Percentiles rank a stretch among this genome's conserved stretches.
Evolutionary conservation across 1,140 invertebrate genomes (phyloP).

Genomic region (Anastatus disparis): DNA sequence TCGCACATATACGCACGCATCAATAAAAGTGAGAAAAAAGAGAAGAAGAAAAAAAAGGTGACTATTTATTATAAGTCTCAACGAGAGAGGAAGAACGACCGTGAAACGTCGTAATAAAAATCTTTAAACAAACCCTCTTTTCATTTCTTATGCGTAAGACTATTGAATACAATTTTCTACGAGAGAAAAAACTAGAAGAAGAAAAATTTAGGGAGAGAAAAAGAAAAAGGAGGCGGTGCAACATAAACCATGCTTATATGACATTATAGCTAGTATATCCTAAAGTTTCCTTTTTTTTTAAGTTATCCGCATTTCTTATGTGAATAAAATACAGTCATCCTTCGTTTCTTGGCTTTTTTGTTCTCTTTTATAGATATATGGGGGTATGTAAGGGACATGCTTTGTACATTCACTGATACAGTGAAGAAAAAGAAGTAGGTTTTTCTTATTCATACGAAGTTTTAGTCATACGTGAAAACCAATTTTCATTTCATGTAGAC

Average conservation of each 20-base stretch:
- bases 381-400: background rate
- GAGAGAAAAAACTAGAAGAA: conserved; percentile 9
- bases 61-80: conserved; percentile 6
- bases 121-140: conserved; percentile 13
- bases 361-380: background rate
- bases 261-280: too few relatives aligned
- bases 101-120: conserved; percentile 24
- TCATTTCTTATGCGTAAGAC: conserved; percentile 7
- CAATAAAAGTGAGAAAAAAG: too few relatives aligned
- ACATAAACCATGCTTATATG: too few relatives aligned
- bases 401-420: too few relatives aligned
- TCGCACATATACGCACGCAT: too few relatives aligned
- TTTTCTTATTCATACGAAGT: too few relatives aligned
- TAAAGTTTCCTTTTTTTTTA: background rate
- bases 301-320: background rate
- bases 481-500: too few relatives aligned
- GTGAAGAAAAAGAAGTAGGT: too few relatives aligned
- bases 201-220: too few relatives aligned
- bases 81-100: background rate
- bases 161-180: conserved; percentile 24
- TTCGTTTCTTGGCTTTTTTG: background rate
- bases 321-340: background rate
- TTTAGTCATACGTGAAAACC: too few relatives aligned
- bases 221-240: background rate
- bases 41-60: conserved; percentile 17